Conservation (phyloP, 2,797 vertebrate genomes). For the Neosalanx taihuensis region DNA sequence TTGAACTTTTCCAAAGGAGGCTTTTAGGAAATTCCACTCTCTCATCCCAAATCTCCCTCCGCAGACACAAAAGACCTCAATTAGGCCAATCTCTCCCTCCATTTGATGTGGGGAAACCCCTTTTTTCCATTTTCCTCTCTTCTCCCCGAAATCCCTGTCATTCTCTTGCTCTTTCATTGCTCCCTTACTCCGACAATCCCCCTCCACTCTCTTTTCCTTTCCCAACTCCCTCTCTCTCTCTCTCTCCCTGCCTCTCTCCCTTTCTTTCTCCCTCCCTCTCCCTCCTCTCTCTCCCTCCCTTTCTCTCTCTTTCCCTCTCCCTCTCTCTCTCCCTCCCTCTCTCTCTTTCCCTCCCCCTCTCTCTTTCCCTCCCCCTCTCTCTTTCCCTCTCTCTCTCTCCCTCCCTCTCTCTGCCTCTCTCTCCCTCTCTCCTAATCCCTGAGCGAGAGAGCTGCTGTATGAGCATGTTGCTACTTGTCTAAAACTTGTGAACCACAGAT, state of each 20-base stretch:
- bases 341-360: background rate
- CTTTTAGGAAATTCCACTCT: slow-evolving; percentile 80
- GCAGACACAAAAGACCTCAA: slow-evolving; percentile 77
- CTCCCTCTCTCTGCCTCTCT: slow-evolving; percentile 27
- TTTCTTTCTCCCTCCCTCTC: slow-evolving; percentile 8
- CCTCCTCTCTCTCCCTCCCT: slow-evolving; percentile 46
- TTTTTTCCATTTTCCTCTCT: slow-evolving; percentile 62
- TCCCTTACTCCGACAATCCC: slow-evolving; percentile 22
- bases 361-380: slow-evolving; percentile 33
- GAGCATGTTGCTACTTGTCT: slow-evolving; percentile 70
- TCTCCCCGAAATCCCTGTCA: slow-evolving; percentile 51
- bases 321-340: slow-evolving; percentile 46
- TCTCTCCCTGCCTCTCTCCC: slow-evolving; percentile 12
- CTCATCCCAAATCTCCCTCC: slow-evolving; percentile 75
- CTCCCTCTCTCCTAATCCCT: slow-evolving; percentile 34
- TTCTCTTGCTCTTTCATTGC: slow-evolving; percentile 41
- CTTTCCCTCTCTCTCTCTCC: slow-evolving; percentile 42
- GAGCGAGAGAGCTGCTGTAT: slow-evolving; percentile 53
- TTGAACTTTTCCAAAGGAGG: slow-evolving; percentile 75
- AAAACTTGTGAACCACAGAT: slow-evolving; percentile 73
- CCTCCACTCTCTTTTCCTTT: slow-evolving; percentile 37
- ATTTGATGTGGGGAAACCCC: slow-evolving; percentile 83
- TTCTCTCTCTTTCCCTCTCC: slow-evolving; percentile 47
- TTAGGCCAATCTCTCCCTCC: slow-evolving; percentile 70
- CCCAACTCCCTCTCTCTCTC: slow-evolving; percentile 66